Conservation (phyloP, 2,888 invertebrate genomes). For the Agonopterix arenella region DNA sequence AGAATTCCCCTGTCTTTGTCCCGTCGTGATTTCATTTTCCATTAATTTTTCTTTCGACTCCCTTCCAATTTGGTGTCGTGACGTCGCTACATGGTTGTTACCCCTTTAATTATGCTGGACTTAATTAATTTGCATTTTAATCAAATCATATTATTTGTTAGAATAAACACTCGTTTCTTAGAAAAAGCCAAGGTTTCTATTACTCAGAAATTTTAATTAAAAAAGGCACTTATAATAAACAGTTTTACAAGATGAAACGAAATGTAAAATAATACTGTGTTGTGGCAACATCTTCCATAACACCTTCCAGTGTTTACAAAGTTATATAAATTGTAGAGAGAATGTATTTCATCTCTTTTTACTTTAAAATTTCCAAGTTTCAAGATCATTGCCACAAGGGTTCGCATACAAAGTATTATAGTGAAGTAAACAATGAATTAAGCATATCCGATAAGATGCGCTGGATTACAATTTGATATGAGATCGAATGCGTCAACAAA, state of each 20-base stretch:
- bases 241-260: too few species aligned
- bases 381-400: slow-evolving; percentile 17
- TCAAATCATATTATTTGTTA: slow-evolving; percentile 63
- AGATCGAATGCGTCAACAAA: slow-evolving; percentile 34
- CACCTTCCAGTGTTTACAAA: too few species aligned
- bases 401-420: neutral
- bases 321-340: too few species aligned
- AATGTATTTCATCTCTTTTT: too few species aligned
- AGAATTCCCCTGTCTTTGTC: slow-evolving; percentile 75
- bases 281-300: too few species aligned
- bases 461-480: slow-evolving; percentile 56
- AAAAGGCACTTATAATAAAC: too few species aligned
- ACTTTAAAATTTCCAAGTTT: too few species aligned
- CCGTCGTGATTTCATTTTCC: slow-evolving; percentile 75
- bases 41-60: slow-evolving; percentile 77
- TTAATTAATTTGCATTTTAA: slow-evolving; percentile 74
- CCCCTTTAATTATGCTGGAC: slow-evolving; percentile 72
- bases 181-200: neutral
- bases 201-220: too few species aligned
- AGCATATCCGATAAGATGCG: slow-evolving; percentile 33
- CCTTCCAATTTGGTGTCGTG: slow-evolving; percentile 78
- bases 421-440: slow-evolving; percentile 46
- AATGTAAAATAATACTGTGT: too few species aligned
- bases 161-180: slow-evolving; percentile 3
- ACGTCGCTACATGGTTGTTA: slow-evolving; percentile 67